Conservation (phyloP, 2,888 invertebrate species). For the Xanthorhoe designata region DNA sequence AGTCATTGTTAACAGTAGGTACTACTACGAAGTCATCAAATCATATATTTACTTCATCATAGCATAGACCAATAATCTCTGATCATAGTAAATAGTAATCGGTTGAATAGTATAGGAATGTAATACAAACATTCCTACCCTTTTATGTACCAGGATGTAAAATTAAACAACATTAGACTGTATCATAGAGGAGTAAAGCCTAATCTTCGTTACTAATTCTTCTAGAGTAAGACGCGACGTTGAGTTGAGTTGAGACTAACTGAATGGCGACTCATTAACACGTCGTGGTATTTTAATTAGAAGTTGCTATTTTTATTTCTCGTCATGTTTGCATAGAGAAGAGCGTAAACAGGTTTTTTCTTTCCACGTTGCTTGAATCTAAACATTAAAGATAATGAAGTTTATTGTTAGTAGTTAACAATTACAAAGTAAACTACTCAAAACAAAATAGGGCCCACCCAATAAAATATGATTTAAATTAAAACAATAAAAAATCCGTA, state of each 20-base stretch:
- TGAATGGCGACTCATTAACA: constrained; percentile 15
- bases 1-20: too few species aligned
- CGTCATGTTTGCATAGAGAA: constrained; percentile 1
- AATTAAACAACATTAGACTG: not conserved
- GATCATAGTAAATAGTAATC: not conserved
- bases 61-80: too few species aligned
- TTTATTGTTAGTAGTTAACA: constrained; percentile 46
- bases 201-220: not conserved
- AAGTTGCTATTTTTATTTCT: constrained; percentile 7
- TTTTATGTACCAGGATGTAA: too few species aligned
- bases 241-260: not conserved
- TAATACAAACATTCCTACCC: too few species aligned
- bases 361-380: too few species aligned
- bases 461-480: too few species aligned
- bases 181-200: not conserved
- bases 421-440: constrained; percentile 28
- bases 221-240: not conserved
- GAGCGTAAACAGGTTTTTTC: not conserved
- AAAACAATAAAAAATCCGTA: too few species aligned
- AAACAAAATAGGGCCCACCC: too few species aligned
- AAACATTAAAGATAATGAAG: constrained; percentile 30
- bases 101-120: too few species aligned
- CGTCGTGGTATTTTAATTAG: constrained; percentile 16
- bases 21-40: too few species aligned
- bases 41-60: too few species aligned